phyloP scores from a whole-genome alignment of 2,797 vertebrate species.

The Crax fasciolata region DNA sequence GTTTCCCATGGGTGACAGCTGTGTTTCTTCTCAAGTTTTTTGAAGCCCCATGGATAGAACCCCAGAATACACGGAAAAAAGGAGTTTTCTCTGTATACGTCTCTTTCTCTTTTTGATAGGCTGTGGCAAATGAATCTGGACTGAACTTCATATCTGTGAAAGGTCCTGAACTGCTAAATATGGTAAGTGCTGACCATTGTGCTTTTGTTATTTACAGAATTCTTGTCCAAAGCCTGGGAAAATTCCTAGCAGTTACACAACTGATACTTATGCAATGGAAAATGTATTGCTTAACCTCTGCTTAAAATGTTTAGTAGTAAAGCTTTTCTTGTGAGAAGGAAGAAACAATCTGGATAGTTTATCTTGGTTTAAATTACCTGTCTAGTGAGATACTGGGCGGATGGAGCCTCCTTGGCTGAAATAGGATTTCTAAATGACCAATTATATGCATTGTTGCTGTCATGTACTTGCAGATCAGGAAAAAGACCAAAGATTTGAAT shows the following conservation, averaged over 20 bases:
- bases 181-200: conserved; percentile 86
- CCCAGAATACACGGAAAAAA: neutral
- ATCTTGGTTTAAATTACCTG: neutral
- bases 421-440: neutral
- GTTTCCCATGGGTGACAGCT: neutral
- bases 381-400: neutral
- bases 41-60: neutral
- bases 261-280: neutral
- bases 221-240: neutral
- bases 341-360: neutral
- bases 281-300: neutral
- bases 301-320: neutral
- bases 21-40: neutral
- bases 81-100: neutral
- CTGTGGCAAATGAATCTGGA: conserved; percentile 96
- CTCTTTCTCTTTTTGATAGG: conserved; percentile 81
- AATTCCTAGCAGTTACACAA: conserved; percentile 5
- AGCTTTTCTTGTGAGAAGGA: neutral
- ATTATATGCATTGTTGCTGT: neutral
- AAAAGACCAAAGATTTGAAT: neutral
- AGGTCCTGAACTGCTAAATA: conserved; percentile 96
- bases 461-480: neutral
- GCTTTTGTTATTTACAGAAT: neutral
- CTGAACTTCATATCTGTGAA: conserved; percentile 99
- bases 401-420: neutral